A percentile compares a stretch with the other conserved stretches of the same genome.
Evolutionary conservation across 2,113 vertebrate species (phyloP).

Genomic region (Ptilonorhynchus violaceus): DNA sequence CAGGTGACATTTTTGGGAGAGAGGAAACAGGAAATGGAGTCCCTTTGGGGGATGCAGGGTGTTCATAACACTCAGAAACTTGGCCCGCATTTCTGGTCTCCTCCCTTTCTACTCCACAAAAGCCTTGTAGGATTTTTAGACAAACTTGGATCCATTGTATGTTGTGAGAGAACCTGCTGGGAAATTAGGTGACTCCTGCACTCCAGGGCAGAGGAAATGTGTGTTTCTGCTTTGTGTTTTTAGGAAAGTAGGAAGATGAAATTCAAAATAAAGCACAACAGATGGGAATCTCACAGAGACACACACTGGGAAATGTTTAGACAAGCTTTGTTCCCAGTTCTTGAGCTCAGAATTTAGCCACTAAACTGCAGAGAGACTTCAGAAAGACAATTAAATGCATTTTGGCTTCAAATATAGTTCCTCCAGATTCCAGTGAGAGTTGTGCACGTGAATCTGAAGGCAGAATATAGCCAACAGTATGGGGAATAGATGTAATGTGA

Average conservation of each 20-base stretch:
- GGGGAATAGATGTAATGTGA: constrained; percentile 57
- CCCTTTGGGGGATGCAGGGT: neutral
- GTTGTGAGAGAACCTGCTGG: constrained; percentile 36
- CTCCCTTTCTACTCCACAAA: constrained; percentile 7
- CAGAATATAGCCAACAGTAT: constrained; percentile 23
- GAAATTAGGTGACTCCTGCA: constrained; percentile 35
- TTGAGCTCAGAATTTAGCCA: constrained; percentile 10
- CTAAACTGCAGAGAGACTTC: neutral
- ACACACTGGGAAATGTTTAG: constrained; percentile 32
- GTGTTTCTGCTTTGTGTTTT: constrained; percentile 44
- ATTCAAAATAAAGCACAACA: constrained; percentile 31
- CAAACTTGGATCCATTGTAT: neutral
- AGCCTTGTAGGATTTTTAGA: constrained; percentile 10
- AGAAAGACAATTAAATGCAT: constrained; percentile 42
- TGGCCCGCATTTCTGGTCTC: neutral
- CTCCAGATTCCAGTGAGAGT: constrained; percentile 21
- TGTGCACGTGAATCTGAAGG: constrained; percentile 22
- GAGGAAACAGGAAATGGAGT: constrained; percentile 41
- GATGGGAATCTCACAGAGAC: constrained; percentile 29
- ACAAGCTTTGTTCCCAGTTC: constrained; percentile 9
- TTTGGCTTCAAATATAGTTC: constrained; percentile 26
- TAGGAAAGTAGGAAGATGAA: constrained; percentile 27
- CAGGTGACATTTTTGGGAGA: constrained; percentile 41
- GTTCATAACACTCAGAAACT: constrained; percentile 24
- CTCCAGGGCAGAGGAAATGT: neutral